These are phyloP conservation scores for Epinotia demarniana DNA, from an alignment of 2,888 invertebrate genomes.

Conservation along the genomic window DNA sequence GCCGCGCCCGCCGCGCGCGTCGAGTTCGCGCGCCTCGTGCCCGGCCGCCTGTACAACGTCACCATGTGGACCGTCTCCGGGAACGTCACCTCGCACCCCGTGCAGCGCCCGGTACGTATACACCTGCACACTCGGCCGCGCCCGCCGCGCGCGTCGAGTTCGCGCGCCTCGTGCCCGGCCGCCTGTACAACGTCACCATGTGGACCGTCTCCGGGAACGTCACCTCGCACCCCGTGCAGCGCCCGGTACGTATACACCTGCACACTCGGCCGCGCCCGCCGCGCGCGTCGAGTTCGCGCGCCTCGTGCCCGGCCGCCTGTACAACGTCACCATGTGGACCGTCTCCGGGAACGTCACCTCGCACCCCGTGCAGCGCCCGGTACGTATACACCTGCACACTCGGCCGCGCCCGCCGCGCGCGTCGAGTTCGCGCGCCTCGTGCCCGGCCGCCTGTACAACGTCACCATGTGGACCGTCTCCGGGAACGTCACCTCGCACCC, in stretches of 20 bases:
- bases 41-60: conserved; percentile 95
- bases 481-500: conserved; percentile 93
- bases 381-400: neutral
- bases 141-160: conserved; percentile 90
- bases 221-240: conserved; percentile 90
- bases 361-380: conserved; percentile 86
- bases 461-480: conserved; percentile 96
- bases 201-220: conserved; percentile 96
- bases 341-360: conserved; percentile 93
- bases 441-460: conserved; percentile 95
- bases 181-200: conserved; percentile 95
- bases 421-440: conserved; percentile 92
- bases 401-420: conserved; percentile 87
- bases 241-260: neutral
- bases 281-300: conserved; percentile 89
- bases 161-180: conserved; percentile 91
- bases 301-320: conserved; percentile 93
- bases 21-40: conserved; percentile 91
- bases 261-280: conserved; percentile 89
- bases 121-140: conserved; percentile 82
- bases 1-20: conserved; percentile 88
- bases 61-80: conserved; percentile 96
- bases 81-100: conserved; percentile 92
- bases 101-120: conserved; percentile 60
- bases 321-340: conserved; percentile 97